phyloP scores from a whole-genome alignment of 2,888 invertebrate genomes.

The Empis stercorea region DNA sequence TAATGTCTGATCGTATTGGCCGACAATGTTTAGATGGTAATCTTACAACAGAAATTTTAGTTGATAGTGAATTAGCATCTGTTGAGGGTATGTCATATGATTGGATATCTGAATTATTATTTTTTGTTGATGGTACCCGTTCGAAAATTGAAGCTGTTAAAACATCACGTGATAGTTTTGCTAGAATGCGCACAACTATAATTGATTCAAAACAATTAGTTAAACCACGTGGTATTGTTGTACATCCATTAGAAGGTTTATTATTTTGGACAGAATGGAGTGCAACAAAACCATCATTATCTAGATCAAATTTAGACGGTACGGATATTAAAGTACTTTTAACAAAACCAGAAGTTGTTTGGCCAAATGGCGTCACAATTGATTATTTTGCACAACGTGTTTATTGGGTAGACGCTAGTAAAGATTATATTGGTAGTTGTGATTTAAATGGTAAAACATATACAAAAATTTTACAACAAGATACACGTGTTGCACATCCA shows the following conservation, averaged over 20 bases:
- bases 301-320: constrained; percentile 69
- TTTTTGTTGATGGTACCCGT: constrained; percentile 72
- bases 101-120: constrained; percentile 75
- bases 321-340: constrained; percentile 51
- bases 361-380: constrained; percentile 80
- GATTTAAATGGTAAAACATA: constrained; percentile 58
- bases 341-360: constrained; percentile 52
- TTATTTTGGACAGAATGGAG: constrained; percentile 86
- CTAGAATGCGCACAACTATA: constrained; percentile 65
- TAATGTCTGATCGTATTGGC: constrained; percentile 62
- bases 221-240: constrained; percentile 67
- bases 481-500: constrained; percentile 62
- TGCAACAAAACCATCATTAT: constrained; percentile 59
- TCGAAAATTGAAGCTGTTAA: constrained; percentile 71
- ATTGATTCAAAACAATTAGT: constrained; percentile 50
- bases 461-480: constrained; percentile 50
- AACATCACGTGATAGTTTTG: constrained; percentile 37
- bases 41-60: constrained; percentile 51
- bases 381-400: constrained; percentile 67
- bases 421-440: constrained; percentile 67
- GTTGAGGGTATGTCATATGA: constrained; percentile 84
- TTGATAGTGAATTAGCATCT: constrained; percentile 60
- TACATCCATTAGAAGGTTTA: constrained; percentile 70
- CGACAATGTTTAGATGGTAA: constrained; percentile 63
- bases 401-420: constrained; percentile 78